Evolutionary conservation across 2,888 invertebrate species (phyloP).

Genomic region (Leptinotarsa rubiginosa): DNA sequence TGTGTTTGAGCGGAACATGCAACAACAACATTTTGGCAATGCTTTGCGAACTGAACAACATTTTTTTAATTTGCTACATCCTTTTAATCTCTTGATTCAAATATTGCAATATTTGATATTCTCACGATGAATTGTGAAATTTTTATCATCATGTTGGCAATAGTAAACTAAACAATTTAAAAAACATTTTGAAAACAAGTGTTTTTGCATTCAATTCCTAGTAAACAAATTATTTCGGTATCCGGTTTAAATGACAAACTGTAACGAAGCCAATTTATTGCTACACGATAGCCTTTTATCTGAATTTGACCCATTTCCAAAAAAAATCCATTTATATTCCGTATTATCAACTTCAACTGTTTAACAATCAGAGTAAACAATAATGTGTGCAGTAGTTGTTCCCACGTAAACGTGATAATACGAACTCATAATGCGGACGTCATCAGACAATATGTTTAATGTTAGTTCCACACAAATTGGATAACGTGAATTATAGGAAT

Average conservation of each 20-base stretch:
- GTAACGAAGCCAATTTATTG: background rate
- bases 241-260: background rate
- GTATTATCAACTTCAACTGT: conserved; percentile 10
- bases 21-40: too few species aligned
- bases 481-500: background rate
- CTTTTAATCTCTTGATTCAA: too few species aligned
- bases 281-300: conserved; percentile 20
- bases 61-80: too few species aligned
- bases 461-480: background rate
- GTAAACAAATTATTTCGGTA: background rate
- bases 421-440: background rate
- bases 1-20: too few species aligned
- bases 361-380: conserved; percentile 15
- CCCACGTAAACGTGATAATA: conserved; percentile 5
- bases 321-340: conserved; percentile 7
- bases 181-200: background rate
- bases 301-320: conserved; percentile 20
- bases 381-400: background rate
- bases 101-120: too few species aligned
- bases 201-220: too few species aligned
- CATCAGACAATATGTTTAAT: conserved; percentile 6
- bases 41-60: too few species aligned
- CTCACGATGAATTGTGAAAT: too few species aligned
- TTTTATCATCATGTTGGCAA: too few species aligned
- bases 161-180: too few species aligned